These are phyloP conservation scores for Carabus problematicus DNA, from an alignment of 2,888 invertebrate species.

Conservation along the genomic window DNA sequence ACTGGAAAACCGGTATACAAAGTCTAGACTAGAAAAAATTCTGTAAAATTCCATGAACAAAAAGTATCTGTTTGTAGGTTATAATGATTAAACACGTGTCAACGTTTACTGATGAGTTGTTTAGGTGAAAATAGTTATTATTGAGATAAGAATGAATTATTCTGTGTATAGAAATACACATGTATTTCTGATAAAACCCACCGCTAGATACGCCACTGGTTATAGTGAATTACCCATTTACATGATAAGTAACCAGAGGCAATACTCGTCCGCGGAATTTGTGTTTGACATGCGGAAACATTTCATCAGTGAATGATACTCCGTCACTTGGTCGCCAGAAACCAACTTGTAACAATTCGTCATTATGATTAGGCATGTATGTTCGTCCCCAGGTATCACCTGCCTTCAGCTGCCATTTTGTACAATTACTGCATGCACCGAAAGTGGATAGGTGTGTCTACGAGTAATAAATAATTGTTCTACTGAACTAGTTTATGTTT, in stretches of 20 bases:
- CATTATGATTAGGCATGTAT: constrained; percentile 43
- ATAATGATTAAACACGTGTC: too few relatives aligned
- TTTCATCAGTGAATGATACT: constrained; percentile 68
- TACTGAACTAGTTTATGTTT: constrained; percentile 2
- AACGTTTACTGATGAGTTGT: too few relatives aligned
- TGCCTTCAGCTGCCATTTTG: constrained; percentile 64
- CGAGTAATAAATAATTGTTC: constrained; percentile 44
- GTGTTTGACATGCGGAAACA: constrained; percentile 82
- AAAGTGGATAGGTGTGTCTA: constrained; percentile 54
- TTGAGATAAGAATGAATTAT: too few relatives aligned
- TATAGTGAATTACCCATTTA: constrained; percentile 58
- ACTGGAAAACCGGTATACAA: too few relatives aligned
- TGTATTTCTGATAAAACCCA: too few relatives aligned
- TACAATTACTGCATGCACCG: constrained; percentile 64
- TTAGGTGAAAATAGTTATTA: too few relatives aligned
- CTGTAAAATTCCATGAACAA: too few relatives aligned
- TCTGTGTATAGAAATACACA: too few relatives aligned
- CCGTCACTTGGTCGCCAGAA: constrained; percentile 79
- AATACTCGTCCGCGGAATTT: constrained; percentile 78
- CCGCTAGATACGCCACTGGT: too few relatives aligned
- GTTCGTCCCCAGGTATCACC: constrained; percentile 66
- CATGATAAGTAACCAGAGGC: constrained; percentile 79
- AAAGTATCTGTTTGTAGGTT: too few relatives aligned
- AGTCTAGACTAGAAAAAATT: too few relatives aligned
- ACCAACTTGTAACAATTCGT: constrained; percentile 66